These are phyloP conservation scores for Atrichornis clamosus DNA, from an alignment of 2,113 vertebrate genomes.

Conservation along the genomic window DNA sequence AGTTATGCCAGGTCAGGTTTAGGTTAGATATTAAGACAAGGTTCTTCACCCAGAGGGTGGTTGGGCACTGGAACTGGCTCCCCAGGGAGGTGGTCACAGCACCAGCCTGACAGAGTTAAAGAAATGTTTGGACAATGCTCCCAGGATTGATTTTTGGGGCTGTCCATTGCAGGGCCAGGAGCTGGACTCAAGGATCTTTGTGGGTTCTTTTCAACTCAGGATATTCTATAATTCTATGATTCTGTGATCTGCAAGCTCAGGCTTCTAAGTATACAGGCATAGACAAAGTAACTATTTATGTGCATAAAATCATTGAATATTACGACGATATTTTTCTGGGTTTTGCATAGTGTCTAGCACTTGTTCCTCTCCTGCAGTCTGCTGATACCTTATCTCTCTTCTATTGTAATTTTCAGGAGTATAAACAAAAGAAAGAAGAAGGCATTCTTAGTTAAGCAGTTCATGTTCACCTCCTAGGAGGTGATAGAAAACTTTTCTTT, in stretches of 20 bases:
- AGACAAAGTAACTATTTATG: rapidly evolving
- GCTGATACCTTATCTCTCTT: background rate
- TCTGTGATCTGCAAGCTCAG: background rate
- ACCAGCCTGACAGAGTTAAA: background rate
- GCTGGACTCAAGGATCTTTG: background rate
- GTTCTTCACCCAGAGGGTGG: background rate
- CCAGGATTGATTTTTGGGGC: background rate
- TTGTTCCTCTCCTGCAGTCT: background rate
- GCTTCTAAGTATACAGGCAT: background rate
- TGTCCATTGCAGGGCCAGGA: background rate
- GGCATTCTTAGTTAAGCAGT: background rate
- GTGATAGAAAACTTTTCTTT: background rate
- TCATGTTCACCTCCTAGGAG: background rate
- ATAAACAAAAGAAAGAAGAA: background rate
- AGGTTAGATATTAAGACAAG: background rate
- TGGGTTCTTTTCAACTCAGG: background rate
- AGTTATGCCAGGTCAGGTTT: background rate
- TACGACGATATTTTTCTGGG: background rate
- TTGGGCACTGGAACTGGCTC: background rate
- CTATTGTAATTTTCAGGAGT: background rate
- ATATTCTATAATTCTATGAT: background rate
- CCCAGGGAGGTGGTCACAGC: background rate
- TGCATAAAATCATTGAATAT: background rate
- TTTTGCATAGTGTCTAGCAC: background rate
- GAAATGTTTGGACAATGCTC: background rate